Evolutionary conservation across 1,140 invertebrate genomes (phyloP).

Genomic region (Cotesia glomerata): DNA sequence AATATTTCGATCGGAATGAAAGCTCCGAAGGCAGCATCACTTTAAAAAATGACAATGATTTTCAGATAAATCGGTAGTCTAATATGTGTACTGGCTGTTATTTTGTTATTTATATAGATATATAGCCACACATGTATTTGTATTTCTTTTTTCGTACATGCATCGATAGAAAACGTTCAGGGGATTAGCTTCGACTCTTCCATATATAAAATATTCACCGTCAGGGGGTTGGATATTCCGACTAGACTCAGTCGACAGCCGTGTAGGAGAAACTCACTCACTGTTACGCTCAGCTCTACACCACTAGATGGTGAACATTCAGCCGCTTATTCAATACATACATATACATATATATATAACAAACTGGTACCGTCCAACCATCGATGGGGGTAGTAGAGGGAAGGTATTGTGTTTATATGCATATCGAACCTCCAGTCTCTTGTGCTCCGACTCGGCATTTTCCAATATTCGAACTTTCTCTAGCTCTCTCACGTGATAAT

Average conservation of each 20-base stretch:
- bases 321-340: constrained; percentile 25
- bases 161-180: constrained; percentile 23
- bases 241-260: constrained; percentile 28
- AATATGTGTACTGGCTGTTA: constrained; percentile 24
- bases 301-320: constrained; percentile 7
- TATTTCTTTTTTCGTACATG: background rate
- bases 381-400: constrained; percentile 17
- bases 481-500: constrained; percentile 34
- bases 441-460: constrained; percentile 49
- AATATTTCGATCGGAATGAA: too few species aligned
- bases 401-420: constrained; percentile 55
- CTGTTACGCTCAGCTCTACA: too few species aligned
- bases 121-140: background rate
- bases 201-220: constrained; percentile 53
- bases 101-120: constrained; percentile 17
- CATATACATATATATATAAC: background rate
- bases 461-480: constrained; percentile 55
- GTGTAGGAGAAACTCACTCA: constrained; percentile 24
- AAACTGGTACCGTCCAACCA: constrained; percentile 6
- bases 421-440: constrained; percentile 45
- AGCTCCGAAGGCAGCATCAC: background rate
- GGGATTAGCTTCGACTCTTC: constrained; percentile 21
- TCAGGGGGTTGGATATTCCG: constrained; percentile 32
- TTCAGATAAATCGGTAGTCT: constrained; percentile 16
- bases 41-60: constrained; percentile 12